These are phyloP conservation scores for Lacerta agilis DNA, from an alignment of 2,797 vertebrate genomes.

Conservation along the genomic window DNA sequence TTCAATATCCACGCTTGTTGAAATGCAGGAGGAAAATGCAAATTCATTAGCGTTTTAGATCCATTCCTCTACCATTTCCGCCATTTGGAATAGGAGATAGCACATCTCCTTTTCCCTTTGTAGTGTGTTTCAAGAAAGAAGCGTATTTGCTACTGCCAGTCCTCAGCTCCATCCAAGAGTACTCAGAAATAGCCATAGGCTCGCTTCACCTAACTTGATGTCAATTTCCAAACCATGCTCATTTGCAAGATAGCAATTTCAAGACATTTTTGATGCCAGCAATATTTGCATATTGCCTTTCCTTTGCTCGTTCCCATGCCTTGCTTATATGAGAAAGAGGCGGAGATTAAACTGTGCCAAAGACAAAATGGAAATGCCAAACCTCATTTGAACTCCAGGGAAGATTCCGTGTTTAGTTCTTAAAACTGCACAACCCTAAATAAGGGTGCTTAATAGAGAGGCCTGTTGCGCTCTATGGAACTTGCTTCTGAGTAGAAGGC, in stretches of 20 bases:
- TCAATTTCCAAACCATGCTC: not conserved
- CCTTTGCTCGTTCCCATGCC: not conserved
- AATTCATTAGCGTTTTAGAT: too few relatives aligned
- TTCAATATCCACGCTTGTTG: too few relatives aligned
- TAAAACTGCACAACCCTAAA: not conserved
- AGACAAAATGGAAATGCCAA: not conserved
- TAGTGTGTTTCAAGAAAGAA: not conserved
- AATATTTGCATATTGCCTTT: not conserved
- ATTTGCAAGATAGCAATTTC: not conserved
- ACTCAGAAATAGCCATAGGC: not conserved
- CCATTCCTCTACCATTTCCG: too few relatives aligned
- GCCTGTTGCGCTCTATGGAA: too few relatives aligned
- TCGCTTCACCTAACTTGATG: not conserved
- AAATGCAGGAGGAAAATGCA: too few relatives aligned
- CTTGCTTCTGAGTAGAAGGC: too few relatives aligned
- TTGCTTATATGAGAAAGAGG: not conserved
- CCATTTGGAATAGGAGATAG: not conserved
- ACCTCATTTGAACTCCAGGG: not conserved
- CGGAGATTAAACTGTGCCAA: not conserved
- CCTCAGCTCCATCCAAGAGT: conserved; percentile 13
- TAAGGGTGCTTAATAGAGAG: too few relatives aligned
- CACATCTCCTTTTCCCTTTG: conserved; percentile 8
- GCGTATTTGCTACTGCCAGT: not conserved
- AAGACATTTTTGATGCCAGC: not conserved
- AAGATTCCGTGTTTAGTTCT: not conserved